phyloP scores from a whole-genome alignment of 2,113 vertebrate genomes.

The Donacobius atricapilla region DNA sequence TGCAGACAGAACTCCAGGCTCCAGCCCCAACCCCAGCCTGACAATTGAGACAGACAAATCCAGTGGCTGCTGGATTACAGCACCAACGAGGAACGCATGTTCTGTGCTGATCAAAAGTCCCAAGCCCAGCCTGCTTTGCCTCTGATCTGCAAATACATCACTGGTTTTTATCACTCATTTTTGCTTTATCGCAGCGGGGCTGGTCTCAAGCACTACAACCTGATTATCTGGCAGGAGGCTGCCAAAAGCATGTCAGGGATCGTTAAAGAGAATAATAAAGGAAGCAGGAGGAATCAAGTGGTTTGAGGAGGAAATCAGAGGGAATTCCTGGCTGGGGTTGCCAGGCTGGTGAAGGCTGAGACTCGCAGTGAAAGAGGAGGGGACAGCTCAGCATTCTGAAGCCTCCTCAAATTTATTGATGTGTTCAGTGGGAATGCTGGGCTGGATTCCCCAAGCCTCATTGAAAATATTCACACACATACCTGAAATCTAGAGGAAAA shows the following conservation, averaged over 20 bases:
- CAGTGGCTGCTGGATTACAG: background rate
- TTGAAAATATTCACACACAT: background rate
- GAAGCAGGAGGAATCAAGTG: slow-evolving; percentile 29
- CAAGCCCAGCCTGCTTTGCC: background rate
- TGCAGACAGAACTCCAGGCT: slow-evolving; percentile 5
- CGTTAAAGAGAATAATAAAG: background rate
- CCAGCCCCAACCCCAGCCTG: background rate
- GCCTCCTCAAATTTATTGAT: background rate
- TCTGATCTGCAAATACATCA: slow-evolving; percentile 28
- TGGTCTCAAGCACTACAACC: slow-evolving; percentile 36
- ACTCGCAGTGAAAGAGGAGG: background rate
- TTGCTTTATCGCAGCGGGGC: background rate
- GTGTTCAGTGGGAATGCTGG: background rate
- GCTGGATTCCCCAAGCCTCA: background rate
- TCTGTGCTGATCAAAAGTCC: slow-evolving; percentile 6
- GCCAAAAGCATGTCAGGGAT: slow-evolving; percentile 49
- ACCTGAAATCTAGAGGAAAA: background rate
- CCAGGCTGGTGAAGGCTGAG: background rate
- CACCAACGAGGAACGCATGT: background rate
- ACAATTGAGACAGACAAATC: background rate
- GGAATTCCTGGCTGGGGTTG: slow-evolving; percentile 22
- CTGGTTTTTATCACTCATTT: slow-evolving; percentile 43
- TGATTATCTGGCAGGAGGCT: slow-evolving; percentile 1
- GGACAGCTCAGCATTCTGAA: background rate
- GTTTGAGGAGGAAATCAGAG: slow-evolving; percentile 35